A percentile compares a stretch with the other conserved stretches of the same genome.
Evolutionary conservation across 2,113 vertebrate genomes (phyloP).

Genomic region (Baryphthengus martii): DNA sequence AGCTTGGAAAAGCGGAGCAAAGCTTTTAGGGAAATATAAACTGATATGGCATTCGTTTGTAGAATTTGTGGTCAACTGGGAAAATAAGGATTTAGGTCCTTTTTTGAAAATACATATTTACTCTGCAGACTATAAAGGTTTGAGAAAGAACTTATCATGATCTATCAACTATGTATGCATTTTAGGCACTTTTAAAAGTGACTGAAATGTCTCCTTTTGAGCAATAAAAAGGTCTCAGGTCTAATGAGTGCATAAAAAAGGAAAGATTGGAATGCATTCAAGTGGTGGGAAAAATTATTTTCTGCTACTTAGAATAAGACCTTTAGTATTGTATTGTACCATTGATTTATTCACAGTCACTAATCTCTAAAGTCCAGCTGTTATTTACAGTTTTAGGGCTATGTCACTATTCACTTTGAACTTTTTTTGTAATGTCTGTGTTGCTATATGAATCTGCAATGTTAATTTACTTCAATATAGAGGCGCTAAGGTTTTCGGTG

Average conservation of each 20-base stretch:
- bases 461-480: not conserved
- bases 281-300: not conserved
- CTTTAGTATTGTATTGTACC: not conserved
- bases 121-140: not conserved
- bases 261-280: not conserved
- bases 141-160: not conserved
- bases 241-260: not conserved
- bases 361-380: not conserved
- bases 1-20: not conserved
- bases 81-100: not conserved
- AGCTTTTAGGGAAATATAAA: not conserved
- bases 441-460: not conserved
- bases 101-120: conserved; percentile 36
- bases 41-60: not conserved
- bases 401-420: not conserved
- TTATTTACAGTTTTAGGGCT: not conserved
- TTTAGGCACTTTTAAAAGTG: conserved; percentile 12
- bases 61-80: not conserved
- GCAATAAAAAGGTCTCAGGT: conserved; percentile 18
- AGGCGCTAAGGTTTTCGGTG: not conserved
- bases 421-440: not conserved
- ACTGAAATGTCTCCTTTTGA: conserved; percentile 8
- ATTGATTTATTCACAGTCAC: not conserved
- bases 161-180: conserved; percentile 3
- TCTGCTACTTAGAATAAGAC: not conserved